Base-by-base conservation (phyloP, 2,113 vertebrate genomes). In the Poicephalus meyeri region DNA sequence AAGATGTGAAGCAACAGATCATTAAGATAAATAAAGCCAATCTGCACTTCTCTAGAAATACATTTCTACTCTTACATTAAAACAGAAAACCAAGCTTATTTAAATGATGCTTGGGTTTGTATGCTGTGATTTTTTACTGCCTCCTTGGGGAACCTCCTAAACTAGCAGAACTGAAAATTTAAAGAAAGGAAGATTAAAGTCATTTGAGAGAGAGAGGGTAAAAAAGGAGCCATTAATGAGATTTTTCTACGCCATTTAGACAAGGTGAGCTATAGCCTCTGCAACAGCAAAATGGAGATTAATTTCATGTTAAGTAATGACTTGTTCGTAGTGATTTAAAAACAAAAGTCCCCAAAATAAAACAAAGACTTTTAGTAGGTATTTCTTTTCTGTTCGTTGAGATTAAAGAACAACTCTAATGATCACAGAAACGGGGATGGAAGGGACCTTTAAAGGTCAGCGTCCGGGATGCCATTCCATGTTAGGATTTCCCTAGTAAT, bases 241-340 rank as follows among this genome's bases (percentile, higher is more conserved):
- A 79, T 70, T 86, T 95, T 91, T 39, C 39, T 1, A 10, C 41
- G 66, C 39, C 29, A 79, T 47, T 86, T 89, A 63, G 42, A 79
- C 46, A 88, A 89, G 77, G 72, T 86, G 50, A 95, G 42, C 46
- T 86, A 80, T 78, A 97, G 74, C 42, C 46, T 91, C 88, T 97
- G 26, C 52, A 88, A 11, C 0, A 92, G 42, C 33, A 89, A 93
- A 95, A 92, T n/a, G 23, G 63, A 91, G 56, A 91, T 95, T 64
- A 93, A 95, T 91, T 93, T 95, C 37, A 74, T n/a, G 18, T 60
- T 84, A 95, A 84, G 60, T 84, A 93, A 95, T 80, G 10, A 80
- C 24, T 87, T 64, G 13, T 73, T 83, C 28, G 63, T 86, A 6
- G 31, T 50, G 35, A 84, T 86, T 91, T 86, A 80, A 84, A 76